Evolutionary conservation across 2,888 invertebrate genomes (phyloP).

Genomic region (Lutraria lutraria): DNA sequence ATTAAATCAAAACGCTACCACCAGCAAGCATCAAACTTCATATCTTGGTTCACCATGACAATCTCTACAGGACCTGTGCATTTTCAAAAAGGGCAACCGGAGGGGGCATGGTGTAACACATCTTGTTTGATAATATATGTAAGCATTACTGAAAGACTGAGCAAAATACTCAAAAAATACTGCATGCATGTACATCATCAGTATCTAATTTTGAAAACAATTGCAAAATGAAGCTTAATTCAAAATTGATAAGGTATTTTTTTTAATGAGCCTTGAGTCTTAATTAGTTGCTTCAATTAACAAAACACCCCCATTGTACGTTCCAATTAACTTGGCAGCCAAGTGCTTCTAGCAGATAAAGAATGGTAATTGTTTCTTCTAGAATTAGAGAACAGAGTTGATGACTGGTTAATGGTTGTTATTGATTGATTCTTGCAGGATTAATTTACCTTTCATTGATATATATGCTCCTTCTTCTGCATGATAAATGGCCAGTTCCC

Average conservation of each 20-base stretch:
- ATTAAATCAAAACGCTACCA: too few relatives aligned
- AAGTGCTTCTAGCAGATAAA: slow-evolving; percentile 4
- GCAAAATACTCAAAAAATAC: too few relatives aligned
- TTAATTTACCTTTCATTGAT: slow-evolving; percentile 25
- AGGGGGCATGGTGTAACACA: too few relatives aligned
- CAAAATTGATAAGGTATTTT: not conserved
- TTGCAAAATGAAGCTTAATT: too few relatives aligned
- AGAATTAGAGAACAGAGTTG: not conserved
- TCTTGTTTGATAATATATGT: too few relatives aligned
- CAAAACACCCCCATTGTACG: not conserved
- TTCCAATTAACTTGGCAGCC: not conserved
- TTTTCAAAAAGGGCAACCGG: too few relatives aligned
- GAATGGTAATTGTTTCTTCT: slow-evolving; percentile 9
- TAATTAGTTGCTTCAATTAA: not conserved
- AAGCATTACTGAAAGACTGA: too few relatives aligned
- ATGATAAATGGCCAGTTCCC: slow-evolving; percentile 9
- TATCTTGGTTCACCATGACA: too few relatives aligned
- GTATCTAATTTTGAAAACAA: too few relatives aligned
- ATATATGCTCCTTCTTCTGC: not conserved
- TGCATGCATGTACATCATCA: too few relatives aligned
- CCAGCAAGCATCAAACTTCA: too few relatives aligned
- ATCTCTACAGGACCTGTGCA: too few relatives aligned
- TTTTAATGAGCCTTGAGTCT: not conserved
- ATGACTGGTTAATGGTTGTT: slow-evolving; percentile 11
- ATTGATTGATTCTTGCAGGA: slow-evolving; percentile 8